Evolutionary conservation across 2,113 vertebrate species (phyloP), one percentile per base, ranked within the genome.

Genomic region (Ailurus styani): DNA sequence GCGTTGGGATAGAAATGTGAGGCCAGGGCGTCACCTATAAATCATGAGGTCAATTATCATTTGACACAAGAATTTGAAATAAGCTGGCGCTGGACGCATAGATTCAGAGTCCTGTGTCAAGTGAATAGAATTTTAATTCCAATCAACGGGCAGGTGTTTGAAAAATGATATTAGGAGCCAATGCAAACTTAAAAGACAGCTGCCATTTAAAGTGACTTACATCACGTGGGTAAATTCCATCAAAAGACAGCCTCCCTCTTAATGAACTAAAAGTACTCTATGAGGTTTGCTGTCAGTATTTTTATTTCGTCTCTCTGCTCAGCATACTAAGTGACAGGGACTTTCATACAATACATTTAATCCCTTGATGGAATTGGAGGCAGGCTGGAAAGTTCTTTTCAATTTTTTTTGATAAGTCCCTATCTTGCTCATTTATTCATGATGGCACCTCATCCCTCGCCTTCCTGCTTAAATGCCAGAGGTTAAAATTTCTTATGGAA

Each of bases 401-500:
- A 60, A n/a, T 55, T 79, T 86, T 84, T 96, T 98, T 95, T 83
- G 7, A 17, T 90, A 92, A 98, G 90, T 87, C 78, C 12, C 0
- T 92, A 82, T 91, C 79, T 97, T 95, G 66, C 50, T 91, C 87
- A 89, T 94, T 90, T 96, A 92, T 96, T 93, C 66, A 40, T 45
- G n/a, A 88, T 84, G 78, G 60, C 66, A 91, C 60, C 60, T 75
- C n/a, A n/a, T 82, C 87, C 87, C 20, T 84, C 9, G 3, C 94
- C 81, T 96, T 90, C 79, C 31, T 82, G 70, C 83, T 97, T 96
- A 96, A 97, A 95, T 97, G 31, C 15, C 75, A 96, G 62, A 47
- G 42, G 90, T 98, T 92, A 95, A 91, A 57, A 14, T 90, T 98
- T 87, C 64, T 37, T 96, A 60, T 95, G 93, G 89, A 89, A 97